These are phyloP conservation scores for Babylonia areolata DNA, from an alignment of 1,140 invertebrate genomes.

Conservation along the genomic window DNA sequence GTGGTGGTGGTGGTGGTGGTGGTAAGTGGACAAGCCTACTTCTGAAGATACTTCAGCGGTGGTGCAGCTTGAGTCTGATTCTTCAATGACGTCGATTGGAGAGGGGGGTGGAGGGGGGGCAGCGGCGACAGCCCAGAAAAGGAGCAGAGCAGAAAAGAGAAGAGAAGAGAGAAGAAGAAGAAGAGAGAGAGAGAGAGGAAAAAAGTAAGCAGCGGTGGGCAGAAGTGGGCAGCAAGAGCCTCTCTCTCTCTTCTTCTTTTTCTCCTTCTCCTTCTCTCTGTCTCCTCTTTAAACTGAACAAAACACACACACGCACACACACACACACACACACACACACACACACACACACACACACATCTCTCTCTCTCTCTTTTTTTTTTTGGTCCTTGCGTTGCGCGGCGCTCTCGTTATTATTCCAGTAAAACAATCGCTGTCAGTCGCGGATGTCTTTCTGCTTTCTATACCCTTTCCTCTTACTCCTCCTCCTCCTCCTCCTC, in stretches of 20 bases:
- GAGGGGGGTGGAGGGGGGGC: too few relatives aligned
- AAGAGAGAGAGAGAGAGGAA: not conserved
- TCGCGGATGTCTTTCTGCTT: too few relatives aligned
- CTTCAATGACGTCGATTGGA: too few relatives aligned
- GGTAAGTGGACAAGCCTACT: too few relatives aligned
- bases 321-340: too few relatives aligned
- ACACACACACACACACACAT: not conserved
- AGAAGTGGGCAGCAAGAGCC: not conserved
- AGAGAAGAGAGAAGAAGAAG: not conserved
- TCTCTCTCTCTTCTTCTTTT: not conserved
- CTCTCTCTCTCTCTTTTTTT: not conserved
- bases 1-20: too few relatives aligned
- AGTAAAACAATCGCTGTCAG: not conserved
- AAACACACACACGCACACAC: too few relatives aligned
- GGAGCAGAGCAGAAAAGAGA: not conserved
- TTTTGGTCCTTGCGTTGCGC: not conserved
- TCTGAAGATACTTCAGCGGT: too few relatives aligned
- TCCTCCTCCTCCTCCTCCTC: not conserved
- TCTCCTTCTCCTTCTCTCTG: not conserved
- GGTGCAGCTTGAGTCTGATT: too few relatives aligned
- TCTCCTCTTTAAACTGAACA: not conserved
- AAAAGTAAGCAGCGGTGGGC: too few relatives aligned
- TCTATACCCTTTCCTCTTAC: too few relatives aligned
- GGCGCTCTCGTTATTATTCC: not conserved
- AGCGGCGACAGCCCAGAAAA: too few relatives aligned